Percentiles rank a stretch among this genome's conserved stretches.
Conservation (phyloP, 2,888 invertebrate species). For the Diachrysia chrysitis region DNA sequence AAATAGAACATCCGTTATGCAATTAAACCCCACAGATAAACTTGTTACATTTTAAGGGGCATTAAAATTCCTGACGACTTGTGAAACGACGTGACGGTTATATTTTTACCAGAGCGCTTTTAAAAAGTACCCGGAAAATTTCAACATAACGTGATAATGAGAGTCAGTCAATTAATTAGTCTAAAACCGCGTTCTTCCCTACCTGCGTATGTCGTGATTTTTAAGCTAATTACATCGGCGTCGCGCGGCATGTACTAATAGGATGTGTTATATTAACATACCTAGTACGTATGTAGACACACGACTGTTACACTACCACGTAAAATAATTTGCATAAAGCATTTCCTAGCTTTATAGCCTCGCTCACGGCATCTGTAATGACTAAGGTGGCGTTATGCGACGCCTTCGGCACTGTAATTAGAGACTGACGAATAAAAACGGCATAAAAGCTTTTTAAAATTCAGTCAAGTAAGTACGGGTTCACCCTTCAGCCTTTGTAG, state of each 20-base stretch:
- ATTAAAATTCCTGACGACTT: slow-evolving; percentile 66
- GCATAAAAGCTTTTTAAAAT: slow-evolving; percentile 75
- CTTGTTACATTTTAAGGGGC: slow-evolving; percentile 65
- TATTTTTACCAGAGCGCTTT: slow-evolving; percentile 55
- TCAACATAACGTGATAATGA: slow-evolving; percentile 64
- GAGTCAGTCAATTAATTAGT: slow-evolving; percentile 59
- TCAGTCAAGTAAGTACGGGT: slow-evolving; percentile 63
- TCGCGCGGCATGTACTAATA: slow-evolving; percentile 24
- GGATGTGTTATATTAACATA: slow-evolving; percentile 39
- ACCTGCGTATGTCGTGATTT: slow-evolving; percentile 37
- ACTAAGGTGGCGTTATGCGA: slow-evolving; percentile 81
- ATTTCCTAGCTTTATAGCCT: slow-evolving; percentile 80
- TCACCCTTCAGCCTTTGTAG: slow-evolving; percentile 51
- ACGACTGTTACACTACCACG: slow-evolving; percentile 39
- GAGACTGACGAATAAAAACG: slow-evolving; percentile 76
- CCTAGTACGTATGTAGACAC: slow-evolving; percentile 36
- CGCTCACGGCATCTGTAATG: slow-evolving; percentile 85
- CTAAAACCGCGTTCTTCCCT: slow-evolving; percentile 36
- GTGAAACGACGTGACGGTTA: slow-evolving; percentile 60
- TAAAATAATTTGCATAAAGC: slow-evolving; percentile 84
- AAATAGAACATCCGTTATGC: slow-evolving; percentile 65
- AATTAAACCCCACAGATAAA: slow-evolving; percentile 68
- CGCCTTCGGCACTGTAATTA: slow-evolving; percentile 83
- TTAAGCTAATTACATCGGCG: slow-evolving; percentile 44
- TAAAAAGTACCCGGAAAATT: slow-evolving; percentile 55